phyloP scores from a whole-genome alignment of 2,113 vertebrate genomes.

The Chionomys nivalis region DNA sequence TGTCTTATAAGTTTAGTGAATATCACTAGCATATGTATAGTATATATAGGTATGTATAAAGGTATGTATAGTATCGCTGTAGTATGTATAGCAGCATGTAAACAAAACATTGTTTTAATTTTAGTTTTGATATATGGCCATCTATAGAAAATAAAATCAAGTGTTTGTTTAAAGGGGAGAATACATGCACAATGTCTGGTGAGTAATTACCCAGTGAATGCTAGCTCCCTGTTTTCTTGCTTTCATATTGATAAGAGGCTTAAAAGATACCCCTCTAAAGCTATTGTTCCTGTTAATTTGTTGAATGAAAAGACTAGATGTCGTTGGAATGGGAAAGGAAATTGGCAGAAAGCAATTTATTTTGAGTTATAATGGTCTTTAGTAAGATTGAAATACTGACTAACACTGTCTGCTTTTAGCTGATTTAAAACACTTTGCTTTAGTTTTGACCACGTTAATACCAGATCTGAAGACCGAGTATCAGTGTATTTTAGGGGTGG shows the following conservation, averaged over 20 bases:
- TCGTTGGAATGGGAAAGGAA: conserved; percentile 60
- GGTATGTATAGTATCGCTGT: background rate
- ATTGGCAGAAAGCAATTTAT: conserved; percentile 42
- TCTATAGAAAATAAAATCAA: conserved; percentile 38
- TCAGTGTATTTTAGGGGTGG: conserved; percentile 76
- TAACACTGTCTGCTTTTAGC: conserved; percentile 64
- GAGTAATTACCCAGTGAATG: background rate
- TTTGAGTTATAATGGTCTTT: conserved; percentile 61
- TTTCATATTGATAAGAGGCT: conserved; percentile 37
- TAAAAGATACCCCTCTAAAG: background rate
- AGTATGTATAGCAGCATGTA: background rate
- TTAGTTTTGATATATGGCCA: conserved; percentile 42
- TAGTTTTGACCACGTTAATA: conserved; percentile 82
- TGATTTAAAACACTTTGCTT: conserved; percentile 83
- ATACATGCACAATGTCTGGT: conserved; percentile 5
- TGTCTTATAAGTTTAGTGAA: conserved; percentile 29
- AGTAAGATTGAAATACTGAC: conserved; percentile 63
- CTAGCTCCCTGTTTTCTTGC: conserved; percentile 20
- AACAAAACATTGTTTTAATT: conserved; percentile 15
- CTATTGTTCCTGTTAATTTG: conserved; percentile 50
- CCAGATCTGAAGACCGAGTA: conserved; percentile 80
- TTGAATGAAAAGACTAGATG: conserved; percentile 49
- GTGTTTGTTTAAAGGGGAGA: background rate
- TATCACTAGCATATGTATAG: background rate
- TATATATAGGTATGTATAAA: too few species aligned